These are phyloP conservation scores for Vulpes ferrilata DNA, from an alignment of 2,113 vertebrate species.

Conservation along the genomic window DNA sequence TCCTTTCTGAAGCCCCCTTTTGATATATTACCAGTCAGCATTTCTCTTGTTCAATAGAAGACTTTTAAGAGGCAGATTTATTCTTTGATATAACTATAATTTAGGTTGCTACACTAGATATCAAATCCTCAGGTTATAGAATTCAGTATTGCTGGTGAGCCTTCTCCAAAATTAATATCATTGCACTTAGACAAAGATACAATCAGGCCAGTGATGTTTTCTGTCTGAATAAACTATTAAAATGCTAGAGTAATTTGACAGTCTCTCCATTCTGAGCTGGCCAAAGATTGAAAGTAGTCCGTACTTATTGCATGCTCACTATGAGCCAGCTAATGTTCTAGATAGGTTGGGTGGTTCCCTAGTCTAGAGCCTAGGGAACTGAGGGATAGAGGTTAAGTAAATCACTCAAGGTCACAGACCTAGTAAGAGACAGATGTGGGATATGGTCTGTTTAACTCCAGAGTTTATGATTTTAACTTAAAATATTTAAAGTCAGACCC, in stretches of 20 bases:
- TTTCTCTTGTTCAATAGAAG: background rate
- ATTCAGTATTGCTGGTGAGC: constrained; percentile 12
- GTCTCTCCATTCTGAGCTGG: background rate
- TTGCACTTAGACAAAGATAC: background rate
- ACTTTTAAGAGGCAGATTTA: constrained; percentile 12
- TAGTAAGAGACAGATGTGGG: constrained; percentile 13
- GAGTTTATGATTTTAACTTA: constrained; percentile 21
- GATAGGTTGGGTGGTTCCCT: background rate
- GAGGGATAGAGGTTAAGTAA: background rate
- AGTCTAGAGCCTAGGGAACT: background rate
- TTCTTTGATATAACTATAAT: background rate
- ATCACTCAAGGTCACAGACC: background rate
- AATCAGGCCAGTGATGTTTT: background rate
- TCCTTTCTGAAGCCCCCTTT: background rate
- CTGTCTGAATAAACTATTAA: constrained; percentile 18
- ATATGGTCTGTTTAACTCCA: background rate
- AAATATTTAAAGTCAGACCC: background rate
- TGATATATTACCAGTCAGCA: background rate
- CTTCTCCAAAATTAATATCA: constrained; percentile 57
- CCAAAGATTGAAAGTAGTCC: background rate
- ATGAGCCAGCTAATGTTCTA: background rate
- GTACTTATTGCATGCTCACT: background rate
- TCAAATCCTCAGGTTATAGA: background rate
- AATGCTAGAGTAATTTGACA: constrained; percentile 11
- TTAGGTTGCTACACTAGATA: background rate